Percentiles rank a stretch among this genome's conserved stretches.
These are phyloP conservation scores for Blastomussa wellsi DNA, from an alignment of 92 coral and sea anemone species.

Conservation along the genomic window DNA sequence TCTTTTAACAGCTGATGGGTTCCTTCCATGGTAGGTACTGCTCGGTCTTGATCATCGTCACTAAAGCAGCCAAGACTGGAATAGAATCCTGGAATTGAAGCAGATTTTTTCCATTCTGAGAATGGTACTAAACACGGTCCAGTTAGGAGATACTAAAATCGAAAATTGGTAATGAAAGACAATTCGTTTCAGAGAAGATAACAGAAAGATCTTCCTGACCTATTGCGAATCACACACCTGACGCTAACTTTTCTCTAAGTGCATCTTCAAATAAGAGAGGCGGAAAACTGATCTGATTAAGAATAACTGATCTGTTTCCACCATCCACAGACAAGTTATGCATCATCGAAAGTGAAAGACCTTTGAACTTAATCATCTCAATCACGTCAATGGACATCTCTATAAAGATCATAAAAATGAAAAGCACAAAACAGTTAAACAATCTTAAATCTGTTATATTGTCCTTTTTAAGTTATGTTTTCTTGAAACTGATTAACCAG, in stretches of 20 bases:
- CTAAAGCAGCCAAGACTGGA: constrained; percentile 80
- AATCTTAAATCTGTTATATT: too few species aligned
- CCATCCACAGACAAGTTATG: neutral
- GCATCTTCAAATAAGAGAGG: constrained; percentile 45
- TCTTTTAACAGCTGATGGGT: constrained; percentile 72
- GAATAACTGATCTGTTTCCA: constrained; percentile 16
- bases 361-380: constrained; percentile 78
- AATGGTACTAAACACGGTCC: too few species aligned
- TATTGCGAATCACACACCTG: constrained; percentile 48
- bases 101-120: neutral
- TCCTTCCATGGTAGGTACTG: constrained; percentile 81
- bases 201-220: neutral
- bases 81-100: constrained; percentile 48
- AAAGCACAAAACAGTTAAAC: neutral
- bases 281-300: constrained; percentile 51
- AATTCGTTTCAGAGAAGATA: too few species aligned
- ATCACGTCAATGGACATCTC: constrained; percentile 66
- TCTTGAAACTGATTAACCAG: too few species aligned
- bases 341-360: constrained; percentile 41
- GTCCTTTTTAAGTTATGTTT: too few species aligned
- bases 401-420: constrained; percentile 3
- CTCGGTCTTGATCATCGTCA: constrained; percentile 74
- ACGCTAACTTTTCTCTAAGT: constrained; percentile 38
- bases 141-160: too few species aligned
- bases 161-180: too few species aligned